Evolutionary conservation across 2,888 invertebrate species (phyloP), one percentile per base, ranked within the genome.

Genomic region (Athetis lepigone): DNA sequence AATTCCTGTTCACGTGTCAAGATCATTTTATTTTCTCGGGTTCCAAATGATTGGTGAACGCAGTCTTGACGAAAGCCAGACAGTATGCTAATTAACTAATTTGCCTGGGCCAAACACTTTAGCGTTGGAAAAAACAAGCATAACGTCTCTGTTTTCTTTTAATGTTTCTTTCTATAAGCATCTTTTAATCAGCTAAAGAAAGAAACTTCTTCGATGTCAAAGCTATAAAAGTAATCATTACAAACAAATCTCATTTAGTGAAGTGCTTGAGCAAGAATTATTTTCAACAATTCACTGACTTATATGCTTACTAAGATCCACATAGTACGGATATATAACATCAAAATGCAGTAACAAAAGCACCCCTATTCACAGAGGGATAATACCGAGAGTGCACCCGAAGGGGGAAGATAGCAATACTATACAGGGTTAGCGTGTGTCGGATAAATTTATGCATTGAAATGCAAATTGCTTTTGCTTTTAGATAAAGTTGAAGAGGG

Each of bases 381-480:
- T 90, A 89, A 92, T 92, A 90, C 88, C 82, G 86, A 90, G 87
- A 92, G 92, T 91, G 92, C 85, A 82, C 90, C 87, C 87, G 88
- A 90, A 86, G 89, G 91, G 92, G 90, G 87, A 80, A 90, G 92
- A 93, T 91, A 92, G 87, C 82, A 86, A 89, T 88, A 88, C 90
- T 91, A 90, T 88, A 86, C 83, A 84, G 78, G 85, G 85, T 79
- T 75, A 81, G 81, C 83, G 85, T 82, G 79, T 80, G 82, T 81
- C 68, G 89, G 90, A 86, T 88, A 92, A 93, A 92, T 91, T 84
- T 93, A 93, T 93, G 92, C 93, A 93, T 93, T 93, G 90, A 92
- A 92, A 93, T 94, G 93, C 89, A 93, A 93, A 94, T 93, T 89
- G 81, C 79, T 79, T 77, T 70, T 77, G 79, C 71, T 80, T 80